Evolutionary conservation across 2,888 invertebrate genomes (phyloP).

Genomic region (Tinea pellionella): DNA sequence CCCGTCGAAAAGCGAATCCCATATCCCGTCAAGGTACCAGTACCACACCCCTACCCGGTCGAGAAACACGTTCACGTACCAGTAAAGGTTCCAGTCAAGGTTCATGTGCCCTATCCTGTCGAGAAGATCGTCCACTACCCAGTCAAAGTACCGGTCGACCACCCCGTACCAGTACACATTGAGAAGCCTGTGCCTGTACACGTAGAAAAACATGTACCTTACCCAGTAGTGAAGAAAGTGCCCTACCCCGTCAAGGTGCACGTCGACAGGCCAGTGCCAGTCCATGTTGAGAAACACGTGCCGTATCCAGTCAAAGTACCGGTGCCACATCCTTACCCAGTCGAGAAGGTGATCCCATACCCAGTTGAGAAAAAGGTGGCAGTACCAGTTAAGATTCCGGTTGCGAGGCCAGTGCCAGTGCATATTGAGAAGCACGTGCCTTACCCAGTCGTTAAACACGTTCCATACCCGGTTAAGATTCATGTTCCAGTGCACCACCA

Average conservation of each 20-base stretch:
- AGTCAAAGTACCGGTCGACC: conserved; percentile 76
- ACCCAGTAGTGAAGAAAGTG: conserved; percentile 77
- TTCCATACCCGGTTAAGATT: conserved; percentile 78
- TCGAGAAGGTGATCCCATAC: conserved; percentile 74
- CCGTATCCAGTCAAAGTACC: conserved; percentile 81
- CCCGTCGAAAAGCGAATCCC: conserved; percentile 74
- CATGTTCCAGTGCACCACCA: conserved; percentile 73
- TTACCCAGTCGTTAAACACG: conserved; percentile 73
- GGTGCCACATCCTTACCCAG: conserved; percentile 77
- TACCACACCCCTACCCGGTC: conserved; percentile 80
- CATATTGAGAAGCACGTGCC: conserved; percentile 78
- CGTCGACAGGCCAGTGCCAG: conserved; percentile 76
- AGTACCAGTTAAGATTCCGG: conserved; percentile 73
- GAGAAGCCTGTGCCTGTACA: conserved; percentile 76
- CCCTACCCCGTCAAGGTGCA: conserved; percentile 78
- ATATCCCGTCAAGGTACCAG: conserved; percentile 77
- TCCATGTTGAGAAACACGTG: conserved; percentile 82
- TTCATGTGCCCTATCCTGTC: conserved; percentile 80
- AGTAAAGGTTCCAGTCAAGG: conserved; percentile 76
- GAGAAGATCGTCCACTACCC: conserved; percentile 79
- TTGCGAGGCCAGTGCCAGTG: conserved; percentile 70
- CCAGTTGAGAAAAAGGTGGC: conserved; percentile 75
- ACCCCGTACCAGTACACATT: conserved; percentile 76
- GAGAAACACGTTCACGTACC: conserved; percentile 76
- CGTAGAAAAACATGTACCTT: conserved; percentile 80